Evolutionary conservation across 2,888 invertebrate genomes (phyloP), one percentile per base, ranked within the genome.

Genomic region (Amphimallon solstitiale): DNA sequence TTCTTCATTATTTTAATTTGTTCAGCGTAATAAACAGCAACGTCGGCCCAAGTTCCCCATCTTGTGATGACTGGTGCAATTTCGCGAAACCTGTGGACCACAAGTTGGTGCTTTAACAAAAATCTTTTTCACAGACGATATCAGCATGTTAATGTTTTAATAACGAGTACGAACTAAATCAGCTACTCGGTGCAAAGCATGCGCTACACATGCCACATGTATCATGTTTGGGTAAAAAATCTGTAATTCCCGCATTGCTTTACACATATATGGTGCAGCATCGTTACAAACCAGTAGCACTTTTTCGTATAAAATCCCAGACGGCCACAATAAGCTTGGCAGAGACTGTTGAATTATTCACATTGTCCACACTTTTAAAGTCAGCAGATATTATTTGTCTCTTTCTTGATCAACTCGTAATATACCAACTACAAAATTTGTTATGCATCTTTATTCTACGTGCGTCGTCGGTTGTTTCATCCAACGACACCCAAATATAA

Each of bases 261-360:
- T 43, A 14, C n/a, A 43, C 43, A 43, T 43, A 43, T 43, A 43
- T 12, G 43, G 43, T 43, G n/a, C 43, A 12, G 14, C 10, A 43
- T 43, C 43, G 12, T 2, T 38, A 38, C 38, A 38, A 38, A 38
- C 38, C 9, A 38, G 38, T 38, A 38, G 38, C 12, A 43, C 43
- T 43, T 43, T 43, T 43, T 9, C 43, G 14, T 9, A 43, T 43
- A 43, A 43, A 43, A 43, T 43, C 43, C 43, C n/a, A 38, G 38
- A 38, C n/a, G n/a, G n/a, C n/a, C n/a, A n/a, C n/a, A n/a, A 38
- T 38, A 38, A 38, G 12, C 38, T 38, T 12, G 12, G 38, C 10
- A 38, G n/a, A n/a, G n/a, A n/a, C n/a, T n/a, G n/a, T n/a, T n/a
- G n/a, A n/a, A n/a, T n/a, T n/a, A n/a, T n/a, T n/a, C n/a, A n/a